Conservation (phyloP, 53 echinoderm and acorn worm species). For the Temnopleurus reevesii region DNA sequence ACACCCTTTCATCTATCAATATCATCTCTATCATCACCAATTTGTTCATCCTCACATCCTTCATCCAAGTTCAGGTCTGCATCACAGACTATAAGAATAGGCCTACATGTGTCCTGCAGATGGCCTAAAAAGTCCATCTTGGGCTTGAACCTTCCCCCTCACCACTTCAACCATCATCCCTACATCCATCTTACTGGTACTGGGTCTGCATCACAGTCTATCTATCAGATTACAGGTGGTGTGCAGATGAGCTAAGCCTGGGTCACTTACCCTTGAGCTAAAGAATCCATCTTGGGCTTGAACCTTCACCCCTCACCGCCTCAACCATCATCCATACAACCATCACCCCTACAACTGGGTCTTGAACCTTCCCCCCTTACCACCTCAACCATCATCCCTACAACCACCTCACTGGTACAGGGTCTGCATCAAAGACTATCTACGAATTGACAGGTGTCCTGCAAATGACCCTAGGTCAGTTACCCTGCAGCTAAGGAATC, state of each 20-base stretch:
- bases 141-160: not conserved
- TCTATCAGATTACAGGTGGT: too few species aligned
- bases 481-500: not conserved
- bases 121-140: too few species aligned
- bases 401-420: not conserved
- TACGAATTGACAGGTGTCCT: slow-evolving; percentile 12
- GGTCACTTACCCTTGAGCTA: too few species aligned
- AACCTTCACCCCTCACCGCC: too few species aligned
- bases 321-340: not conserved
- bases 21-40: not conserved
- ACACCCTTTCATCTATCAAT: too few species aligned
- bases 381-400: not conserved
- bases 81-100: too few species aligned
- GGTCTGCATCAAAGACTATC: not conserved
- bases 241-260: too few species aligned
- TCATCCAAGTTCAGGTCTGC: too few species aligned
- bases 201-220: too few species aligned
- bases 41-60: too few species aligned
- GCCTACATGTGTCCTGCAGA: too few species aligned
- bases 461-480: slow-evolving; percentile 3
- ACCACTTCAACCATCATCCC: not conserved
- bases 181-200: not conserved
- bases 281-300: too few species aligned
- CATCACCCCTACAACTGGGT: not conserved
- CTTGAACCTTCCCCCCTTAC: not conserved